A percentile compares a stretch with the other conserved stretches of the same genome.
Evolutionary conservation across 2,888 invertebrate species (phyloP).

Genomic region (Sphaerophoria rueppellii): DNA sequence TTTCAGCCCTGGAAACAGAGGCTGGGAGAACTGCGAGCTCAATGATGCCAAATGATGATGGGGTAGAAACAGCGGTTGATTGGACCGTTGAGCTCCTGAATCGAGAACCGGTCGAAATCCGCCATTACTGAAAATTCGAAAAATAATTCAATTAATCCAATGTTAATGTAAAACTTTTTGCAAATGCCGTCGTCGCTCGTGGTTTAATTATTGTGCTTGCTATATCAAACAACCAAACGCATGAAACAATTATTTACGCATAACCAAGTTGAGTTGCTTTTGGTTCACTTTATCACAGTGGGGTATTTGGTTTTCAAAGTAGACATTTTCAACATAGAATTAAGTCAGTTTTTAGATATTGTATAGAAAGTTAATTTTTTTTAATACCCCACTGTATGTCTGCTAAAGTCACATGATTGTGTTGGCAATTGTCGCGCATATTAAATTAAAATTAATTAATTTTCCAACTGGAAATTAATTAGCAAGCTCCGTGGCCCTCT

Average conservation of each 20-base stretch:
- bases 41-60: constrained; percentile 90
- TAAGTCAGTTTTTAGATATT: too few species aligned
- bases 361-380: too few species aligned
- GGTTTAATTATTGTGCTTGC: constrained; percentile 65
- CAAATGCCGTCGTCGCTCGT: constrained; percentile 40
- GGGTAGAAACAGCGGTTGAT: constrained; percentile 91
- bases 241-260: constrained; percentile 53
- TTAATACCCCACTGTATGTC: constrained; percentile 14
- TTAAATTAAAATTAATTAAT: constrained; percentile 74
- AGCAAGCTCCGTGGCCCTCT: constrained; percentile 64
- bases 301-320: not conserved
- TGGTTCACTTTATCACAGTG: not conserved
- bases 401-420: constrained; percentile 64
- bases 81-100: constrained; percentile 82
- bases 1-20: constrained; percentile 91
- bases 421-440: constrained; percentile 73
- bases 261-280: not conserved
- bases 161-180: constrained; percentile 65
- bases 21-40: constrained; percentile 90
- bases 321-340: too few species aligned
- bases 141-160: constrained; percentile 70
- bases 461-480: constrained; percentile 70
- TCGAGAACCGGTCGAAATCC: constrained; percentile 85
- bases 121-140: constrained; percentile 83
- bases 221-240: constrained; percentile 3